Base-by-base conservation (phyloP, 2,888 invertebrate species). In the Sepioteuthis lessoniana region DNA sequence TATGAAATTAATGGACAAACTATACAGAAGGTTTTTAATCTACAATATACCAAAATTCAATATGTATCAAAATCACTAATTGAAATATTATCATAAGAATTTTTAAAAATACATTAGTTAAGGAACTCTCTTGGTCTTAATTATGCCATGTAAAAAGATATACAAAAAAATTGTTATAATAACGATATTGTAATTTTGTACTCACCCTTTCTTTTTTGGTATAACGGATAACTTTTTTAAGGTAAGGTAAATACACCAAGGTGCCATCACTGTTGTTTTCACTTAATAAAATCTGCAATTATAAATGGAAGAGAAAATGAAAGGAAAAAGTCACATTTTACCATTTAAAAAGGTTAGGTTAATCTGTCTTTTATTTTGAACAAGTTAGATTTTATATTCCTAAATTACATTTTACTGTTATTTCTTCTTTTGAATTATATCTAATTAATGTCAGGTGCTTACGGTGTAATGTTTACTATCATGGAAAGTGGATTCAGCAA, bases 211-310 rank as follows among this genome's bases (percentile, higher is more conserved):
- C 76, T 35, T 76, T 76, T 76, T 76, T 76, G 16, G 76, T 76
- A 35, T 76, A 76, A 35, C n/a, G n/a, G 25, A 76, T 19, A 76
- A 76, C 16, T 35, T 76, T 76, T n/a, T 76, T 76, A 35, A 76
- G 76, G 76, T 76, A 76, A 76, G 76, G 76, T 76, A 76, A 76
- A 76, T 76, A 76, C 19, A 76, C n/a, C 76, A n/a, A 76, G 76
- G 76, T 76, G 5, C 76, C 76, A 76, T 76, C 76, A 35, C 13
- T 76, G 76, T 76, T 76, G 76, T n/a, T 76, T 76, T 76, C 76
- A 76, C 76, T 76, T 35, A 76, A 76, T 35, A 76, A 76, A 16
- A 76, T 76, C 76, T 76, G 76, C n/a, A 76, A 76, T n/a, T n/a
- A 35, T 35, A 76, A 76, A 76, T 76, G 25, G 0, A 76, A 76